phyloP scores from a whole-genome alignment of 2,888 invertebrate genomes.

The Saturnia japonica region DNA sequence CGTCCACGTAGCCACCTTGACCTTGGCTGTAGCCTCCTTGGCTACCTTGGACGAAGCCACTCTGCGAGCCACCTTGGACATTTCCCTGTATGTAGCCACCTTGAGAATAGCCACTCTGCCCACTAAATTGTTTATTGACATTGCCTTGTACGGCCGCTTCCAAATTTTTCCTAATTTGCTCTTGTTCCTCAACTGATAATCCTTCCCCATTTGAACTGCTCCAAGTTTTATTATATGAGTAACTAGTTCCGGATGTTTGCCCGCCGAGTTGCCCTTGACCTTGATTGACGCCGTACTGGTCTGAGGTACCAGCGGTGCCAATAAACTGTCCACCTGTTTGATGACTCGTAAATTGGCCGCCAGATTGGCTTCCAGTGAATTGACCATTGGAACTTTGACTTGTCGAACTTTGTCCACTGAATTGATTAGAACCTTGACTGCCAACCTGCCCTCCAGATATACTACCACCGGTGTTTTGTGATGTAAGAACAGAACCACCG shows the following conservation, averaged over 20 bases:
- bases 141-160: conserved; percentile 42
- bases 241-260: conserved; percentile 18
- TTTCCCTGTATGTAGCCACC: conserved; percentile 29
- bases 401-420: conserved; percentile 33
- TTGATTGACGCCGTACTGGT: neutral
- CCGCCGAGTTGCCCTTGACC: conserved; percentile 21
- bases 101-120: conserved; percentile 28
- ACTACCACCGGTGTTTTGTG: conserved; percentile 31
- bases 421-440: conserved; percentile 24
- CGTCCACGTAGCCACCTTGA: conserved; percentile 43
- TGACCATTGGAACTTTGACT: conserved; percentile 34
- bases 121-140: conserved; percentile 24
- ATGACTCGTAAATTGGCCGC: conserved; percentile 21
- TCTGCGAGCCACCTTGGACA: conserved; percentile 14
- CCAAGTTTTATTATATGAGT: conserved; percentile 54
- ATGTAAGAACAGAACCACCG: conserved; percentile 28
- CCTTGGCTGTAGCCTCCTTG: conserved; percentile 31
- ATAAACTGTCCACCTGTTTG: conserved; percentile 4
- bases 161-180: conserved; percentile 54
- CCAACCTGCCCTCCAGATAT: conserved; percentile 24
- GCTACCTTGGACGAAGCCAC: conserved; percentile 34
- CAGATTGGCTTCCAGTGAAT: conserved; percentile 33
- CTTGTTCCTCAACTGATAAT: conserved; percentile 58
- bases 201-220: conserved; percentile 47
- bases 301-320: neutral